A percentile compares a stretch with the other conserved stretches of the same genome.
Conservation (phyloP, 2,888 invertebrate genomes). For the Melikaiella ostensackeni region DNA sequence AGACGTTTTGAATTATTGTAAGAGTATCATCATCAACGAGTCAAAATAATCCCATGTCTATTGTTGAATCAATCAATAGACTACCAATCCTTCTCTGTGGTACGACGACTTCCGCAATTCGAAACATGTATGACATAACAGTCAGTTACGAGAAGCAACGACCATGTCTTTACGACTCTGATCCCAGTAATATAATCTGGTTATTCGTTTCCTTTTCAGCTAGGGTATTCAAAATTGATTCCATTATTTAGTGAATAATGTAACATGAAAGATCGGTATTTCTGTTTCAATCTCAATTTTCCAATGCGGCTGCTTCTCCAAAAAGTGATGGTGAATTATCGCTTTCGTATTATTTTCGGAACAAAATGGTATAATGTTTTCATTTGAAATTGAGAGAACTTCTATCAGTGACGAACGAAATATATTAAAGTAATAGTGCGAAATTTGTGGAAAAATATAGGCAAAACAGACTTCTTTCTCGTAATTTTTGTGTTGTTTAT, state of each 20-base stretch:
- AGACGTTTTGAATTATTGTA: too few species aligned
- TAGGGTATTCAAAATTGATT: not conserved
- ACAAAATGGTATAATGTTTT: too few species aligned
- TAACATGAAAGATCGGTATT: not conserved
- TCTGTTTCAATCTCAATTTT: not conserved
- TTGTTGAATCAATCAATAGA: conserved; percentile 2
- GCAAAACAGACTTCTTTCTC: too few species aligned
- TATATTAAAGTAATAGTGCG: too few species aligned
- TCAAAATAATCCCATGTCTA: not conserved
- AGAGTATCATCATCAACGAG: not conserved
- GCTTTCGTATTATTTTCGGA: too few species aligned
- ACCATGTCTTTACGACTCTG: not conserved
- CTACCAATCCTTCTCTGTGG: not conserved
- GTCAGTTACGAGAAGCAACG: not conserved
- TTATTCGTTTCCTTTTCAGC: not conserved
- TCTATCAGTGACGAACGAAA: too few species aligned
- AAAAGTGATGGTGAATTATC: too few species aligned
- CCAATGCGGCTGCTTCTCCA: too few species aligned
- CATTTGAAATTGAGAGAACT: too few species aligned
- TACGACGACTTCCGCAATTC: not conserved
- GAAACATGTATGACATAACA: not conserved
- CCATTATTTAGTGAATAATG: too few species aligned
- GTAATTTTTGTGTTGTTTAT: too few species aligned
- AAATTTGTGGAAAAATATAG: too few species aligned
- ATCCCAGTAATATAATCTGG: not conserved